These are phyloP conservation scores for Amphipyra berbera DNA, from an alignment of 2,888 invertebrate genomes.

Conservation along the genomic window DNA sequence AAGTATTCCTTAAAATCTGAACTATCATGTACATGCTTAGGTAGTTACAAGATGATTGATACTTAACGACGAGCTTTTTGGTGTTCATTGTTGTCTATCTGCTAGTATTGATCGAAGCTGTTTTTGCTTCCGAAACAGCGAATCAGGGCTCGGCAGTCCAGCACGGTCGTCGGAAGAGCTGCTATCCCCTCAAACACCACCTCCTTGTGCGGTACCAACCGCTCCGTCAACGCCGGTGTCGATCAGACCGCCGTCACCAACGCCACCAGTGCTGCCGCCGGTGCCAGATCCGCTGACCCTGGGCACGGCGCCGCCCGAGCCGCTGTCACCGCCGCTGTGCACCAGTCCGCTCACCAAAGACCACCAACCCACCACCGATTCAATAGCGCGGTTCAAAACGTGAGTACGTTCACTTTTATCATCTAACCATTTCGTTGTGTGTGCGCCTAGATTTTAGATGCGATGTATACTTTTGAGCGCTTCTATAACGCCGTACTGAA, in stretches of 20 bases:
- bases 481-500: constrained; percentile 35
- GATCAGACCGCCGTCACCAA: constrained; percentile 57
- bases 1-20: no score
- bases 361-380: constrained; percentile 79
- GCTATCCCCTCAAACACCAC: constrained; percentile 80
- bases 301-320: constrained; percentile 60
- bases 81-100: neutral
- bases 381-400: constrained; percentile 86
- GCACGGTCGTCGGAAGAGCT: constrained; percentile 82
- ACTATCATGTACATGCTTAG: no score
- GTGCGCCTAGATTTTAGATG: constrained; percentile 38
- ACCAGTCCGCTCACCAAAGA: constrained; percentile 82
- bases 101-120: neutral
- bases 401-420: constrained; percentile 68
- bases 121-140: constrained; percentile 66
- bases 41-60: no score
- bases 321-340: constrained; percentile 82
- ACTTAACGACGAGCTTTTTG: neutral
- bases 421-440: constrained; percentile 28
- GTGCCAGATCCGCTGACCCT: constrained; percentile 63
- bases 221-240: constrained; percentile 47
- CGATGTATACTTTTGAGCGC: constrained; percentile 27
- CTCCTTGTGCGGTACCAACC: constrained; percentile 66
- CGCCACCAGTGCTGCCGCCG: constrained; percentile 9
- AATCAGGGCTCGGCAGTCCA: constrained; percentile 85